Conservation (phyloP, 2,113 vertebrate genomes). For the Beaufortia kweichowensis region DNA sequence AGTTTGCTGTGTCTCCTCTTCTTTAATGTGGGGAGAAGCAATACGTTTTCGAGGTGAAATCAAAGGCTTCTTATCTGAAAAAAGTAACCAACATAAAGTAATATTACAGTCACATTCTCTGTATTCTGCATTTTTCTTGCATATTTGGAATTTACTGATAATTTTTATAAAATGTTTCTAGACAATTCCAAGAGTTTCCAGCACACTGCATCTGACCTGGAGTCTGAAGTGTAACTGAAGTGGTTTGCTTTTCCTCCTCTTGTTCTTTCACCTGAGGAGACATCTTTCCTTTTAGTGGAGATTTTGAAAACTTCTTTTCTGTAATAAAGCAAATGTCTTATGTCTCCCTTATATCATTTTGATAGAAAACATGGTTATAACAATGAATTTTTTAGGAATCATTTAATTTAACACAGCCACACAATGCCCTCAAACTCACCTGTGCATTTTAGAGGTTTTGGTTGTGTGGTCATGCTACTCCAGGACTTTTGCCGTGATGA, state of each 20-base stretch:
- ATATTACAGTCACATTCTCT: background rate
- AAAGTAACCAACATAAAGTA: background rate
- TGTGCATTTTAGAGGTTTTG: background rate
- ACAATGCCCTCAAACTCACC: background rate
- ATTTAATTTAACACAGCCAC: no score
- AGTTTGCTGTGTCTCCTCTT: conserved; percentile 8
- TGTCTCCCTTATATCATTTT: background rate
- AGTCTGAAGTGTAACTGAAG: background rate
- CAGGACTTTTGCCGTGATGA: conserved; percentile 9
- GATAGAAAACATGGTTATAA: background rate
- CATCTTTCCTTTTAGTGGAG: background rate
- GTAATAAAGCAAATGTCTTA: background rate
- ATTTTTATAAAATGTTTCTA: no score
- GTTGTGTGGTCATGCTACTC: background rate
- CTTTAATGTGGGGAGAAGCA: conserved; percentile 26
- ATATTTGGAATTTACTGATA: background rate
- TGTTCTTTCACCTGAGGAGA: conserved; percentile 5
- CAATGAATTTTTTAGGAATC: no score
- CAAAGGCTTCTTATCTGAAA: conserved; percentile 49
- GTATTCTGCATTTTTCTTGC: background rate
- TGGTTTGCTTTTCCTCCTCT: background rate
- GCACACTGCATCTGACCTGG: conserved; percentile 18
- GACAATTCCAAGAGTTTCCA: no score
- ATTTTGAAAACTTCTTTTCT: background rate
- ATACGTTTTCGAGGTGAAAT: conserved; percentile 53